phyloP scores from a whole-genome alignment of 2,797 vertebrate genomes.

The Cephalopachus bancanus region DNA sequence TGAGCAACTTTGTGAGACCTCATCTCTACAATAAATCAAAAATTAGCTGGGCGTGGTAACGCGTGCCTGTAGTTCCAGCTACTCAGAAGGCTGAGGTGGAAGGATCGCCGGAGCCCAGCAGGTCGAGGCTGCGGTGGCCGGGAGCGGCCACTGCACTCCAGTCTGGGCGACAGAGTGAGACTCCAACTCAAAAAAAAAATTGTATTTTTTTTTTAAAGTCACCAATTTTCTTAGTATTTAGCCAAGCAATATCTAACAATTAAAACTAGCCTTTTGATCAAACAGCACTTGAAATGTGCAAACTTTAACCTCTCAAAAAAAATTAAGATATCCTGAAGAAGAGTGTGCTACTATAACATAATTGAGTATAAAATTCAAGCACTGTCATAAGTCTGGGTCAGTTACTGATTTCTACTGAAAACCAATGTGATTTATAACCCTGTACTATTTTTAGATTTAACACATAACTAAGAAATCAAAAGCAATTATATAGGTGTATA shows the following conservation, averaged over 20 bases:
- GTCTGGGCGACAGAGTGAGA: no score
- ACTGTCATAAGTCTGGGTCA: neutral
- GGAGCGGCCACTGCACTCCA: no score
- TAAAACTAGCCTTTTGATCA: neutral
- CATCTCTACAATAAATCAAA: no score
- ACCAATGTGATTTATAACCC: neutral
- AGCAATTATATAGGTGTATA: constrained; percentile 40
- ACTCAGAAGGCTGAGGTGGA: no score
- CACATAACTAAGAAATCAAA: constrained; percentile 58
- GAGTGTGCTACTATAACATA: neutral
- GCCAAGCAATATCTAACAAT: neutral
- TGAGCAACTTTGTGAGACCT: no score
- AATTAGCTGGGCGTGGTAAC: no score
- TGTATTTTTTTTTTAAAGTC: neutral
- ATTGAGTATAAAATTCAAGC: neutral
- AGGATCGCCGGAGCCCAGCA: no score
- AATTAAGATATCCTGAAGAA: neutral
- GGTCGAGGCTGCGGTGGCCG: no score
- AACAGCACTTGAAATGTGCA: neutral
- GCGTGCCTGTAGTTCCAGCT: no score
- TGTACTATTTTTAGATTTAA: constrained; percentile 21
- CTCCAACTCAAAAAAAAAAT: no score
- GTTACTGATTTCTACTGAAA: neutral
- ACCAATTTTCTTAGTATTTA: neutral
- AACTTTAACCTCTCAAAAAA: neutral